Evolutionary conservation across 2,113 vertebrate genomes (phyloP).

Genomic region (Tetraodon nigroviridis): DNA sequence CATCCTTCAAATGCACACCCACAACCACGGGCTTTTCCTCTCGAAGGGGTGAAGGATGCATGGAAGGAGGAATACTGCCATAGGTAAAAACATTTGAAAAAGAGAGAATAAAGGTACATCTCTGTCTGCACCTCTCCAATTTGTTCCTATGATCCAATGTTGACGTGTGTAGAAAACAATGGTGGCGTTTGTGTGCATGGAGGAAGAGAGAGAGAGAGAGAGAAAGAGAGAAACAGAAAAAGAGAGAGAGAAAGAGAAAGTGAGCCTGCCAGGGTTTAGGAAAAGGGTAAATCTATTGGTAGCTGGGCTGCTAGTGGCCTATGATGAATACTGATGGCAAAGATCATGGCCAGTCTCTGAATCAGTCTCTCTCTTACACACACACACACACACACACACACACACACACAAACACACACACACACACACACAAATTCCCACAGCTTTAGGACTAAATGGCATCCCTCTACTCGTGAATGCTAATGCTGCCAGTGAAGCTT

Average conservation of each 20-base stretch:
- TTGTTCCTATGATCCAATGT: constrained; percentile 57
- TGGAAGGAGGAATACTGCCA: constrained; percentile 8
- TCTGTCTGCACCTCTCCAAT: constrained; percentile 47
- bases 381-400: constrained; percentile 37
- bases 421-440: constrained; percentile 62
- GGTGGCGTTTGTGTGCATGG: constrained; percentile 50
- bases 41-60: constrained; percentile 14
- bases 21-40: neutral
- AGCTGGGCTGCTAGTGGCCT: constrained; percentile 52
- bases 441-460: constrained; percentile 67
- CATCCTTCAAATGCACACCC: constrained; percentile 35
- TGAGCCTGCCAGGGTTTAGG: constrained; percentile 57
- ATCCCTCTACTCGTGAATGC: constrained; percentile 68
- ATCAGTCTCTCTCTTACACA: constrained; percentile 51
- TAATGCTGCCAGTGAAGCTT: constrained; percentile 68
- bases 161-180: constrained; percentile 63
- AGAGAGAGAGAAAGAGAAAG: constrained; percentile 25
- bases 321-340: constrained; percentile 75
- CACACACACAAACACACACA: constrained; percentile 32
- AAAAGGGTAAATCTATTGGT: constrained; percentile 70
- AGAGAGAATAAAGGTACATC: constrained; percentile 18
- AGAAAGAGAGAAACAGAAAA: constrained; percentile 6
- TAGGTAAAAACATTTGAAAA: constrained; percentile 3
- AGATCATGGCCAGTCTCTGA: constrained; percentile 61
- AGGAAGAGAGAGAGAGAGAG: neutral